Base-by-base conservation (phyloP, 1,140 invertebrate species). In the Drosophila saltans region DNA sequence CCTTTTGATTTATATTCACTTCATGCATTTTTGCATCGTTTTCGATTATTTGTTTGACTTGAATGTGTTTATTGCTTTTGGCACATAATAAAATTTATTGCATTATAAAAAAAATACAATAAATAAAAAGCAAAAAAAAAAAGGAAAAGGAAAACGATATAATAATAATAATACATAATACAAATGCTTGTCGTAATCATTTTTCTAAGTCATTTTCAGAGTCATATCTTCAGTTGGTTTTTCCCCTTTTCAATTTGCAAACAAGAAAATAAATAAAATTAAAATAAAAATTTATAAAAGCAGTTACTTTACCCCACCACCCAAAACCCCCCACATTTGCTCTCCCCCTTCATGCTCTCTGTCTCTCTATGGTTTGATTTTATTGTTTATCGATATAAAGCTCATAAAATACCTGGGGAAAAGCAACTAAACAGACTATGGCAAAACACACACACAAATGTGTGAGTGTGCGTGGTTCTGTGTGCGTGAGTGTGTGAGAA, bases 61-160 rank as follows among this genome's bases (percentile, higher is more conserved):
- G 77, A 66, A 82, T 86, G 83, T 81, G 72, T 86, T 86, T 86
- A 86, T 86, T 79, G 82, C 68, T 72, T 75, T 84, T 74, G 73
- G 77, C 77, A 89, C 80, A 81, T 81, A 89, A 89, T 89, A 90
- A 89, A 89, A 89, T 89, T 89, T 89, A 89, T 89, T 89, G 75
- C 84, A 89, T 84, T 89, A 89, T 90, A 90, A 84, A 79, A 36
- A 68, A 74, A 45, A 59, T 30, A 68, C 45, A 52, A 48, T 48
- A 48, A 48, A 48, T 21, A 48, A 48, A 48, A 40, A 24, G 60
- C 16, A 60, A 60, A 48, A 62, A 3, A 21, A 26, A 24, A 71
- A 57, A 24, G 9, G 8, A 10, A 10, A 1, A 21, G 24, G 8
- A 45, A 52, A 24, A 52, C 45, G 45, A 3, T 52, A 52, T 52